Percentiles rank a stretch among this genome's conserved stretches.
These are phyloP conservation scores for Periophthalmodon schlosseri DNA, from an alignment of 2,113 vertebrate genomes.

Conservation along the genomic window DNA sequence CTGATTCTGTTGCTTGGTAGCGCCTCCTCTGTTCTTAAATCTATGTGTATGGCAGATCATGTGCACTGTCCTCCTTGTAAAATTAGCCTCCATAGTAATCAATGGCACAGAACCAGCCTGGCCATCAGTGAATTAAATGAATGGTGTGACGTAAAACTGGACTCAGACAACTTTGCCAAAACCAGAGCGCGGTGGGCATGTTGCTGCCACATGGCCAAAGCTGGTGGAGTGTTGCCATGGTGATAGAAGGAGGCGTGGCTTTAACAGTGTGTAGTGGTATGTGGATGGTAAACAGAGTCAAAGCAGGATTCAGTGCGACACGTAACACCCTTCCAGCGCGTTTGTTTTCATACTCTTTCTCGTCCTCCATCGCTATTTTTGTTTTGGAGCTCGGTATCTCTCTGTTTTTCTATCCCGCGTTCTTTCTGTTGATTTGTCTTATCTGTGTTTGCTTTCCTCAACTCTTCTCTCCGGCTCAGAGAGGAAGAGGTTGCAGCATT, in stretches of 20 bases:
- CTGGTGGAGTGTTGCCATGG: conserved; percentile 54
- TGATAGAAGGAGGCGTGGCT: conserved; percentile 22
- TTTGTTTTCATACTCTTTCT: conserved; percentile 45
- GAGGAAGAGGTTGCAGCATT: conserved; percentile 67
- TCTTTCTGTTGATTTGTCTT: conserved; percentile 41
- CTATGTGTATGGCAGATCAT: conserved; percentile 24
- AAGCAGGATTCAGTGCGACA: conserved; percentile 35
- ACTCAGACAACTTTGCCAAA: conserved; percentile 52
- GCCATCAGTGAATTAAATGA: conserved; percentile 47
- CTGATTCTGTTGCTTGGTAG: conserved; percentile 50
- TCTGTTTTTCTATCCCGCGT: conserved; percentile 42
- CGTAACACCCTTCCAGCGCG: conserved; percentile 37
- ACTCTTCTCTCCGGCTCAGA: conserved; percentile 50
- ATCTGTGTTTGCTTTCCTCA: conserved; percentile 54
- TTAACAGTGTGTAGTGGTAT: conserved; percentile 37
- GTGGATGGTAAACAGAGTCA: conserved; percentile 51
- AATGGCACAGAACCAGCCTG: conserved; percentile 52
- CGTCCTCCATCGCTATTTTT: conserved; percentile 50
- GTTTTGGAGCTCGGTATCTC: conserved; percentile 45
- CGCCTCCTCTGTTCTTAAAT: conserved; percentile 13
- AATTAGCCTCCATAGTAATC: conserved; percentile 78
- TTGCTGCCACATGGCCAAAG: conserved; percentile 32
- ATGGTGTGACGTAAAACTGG: conserved; percentile 55
- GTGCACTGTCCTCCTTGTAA: conserved; percentile 49
- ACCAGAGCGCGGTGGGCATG: conserved; percentile 40